Evolutionary conservation across 2,888 invertebrate genomes (phyloP).

Genomic region (Lypha dubia): DNA sequence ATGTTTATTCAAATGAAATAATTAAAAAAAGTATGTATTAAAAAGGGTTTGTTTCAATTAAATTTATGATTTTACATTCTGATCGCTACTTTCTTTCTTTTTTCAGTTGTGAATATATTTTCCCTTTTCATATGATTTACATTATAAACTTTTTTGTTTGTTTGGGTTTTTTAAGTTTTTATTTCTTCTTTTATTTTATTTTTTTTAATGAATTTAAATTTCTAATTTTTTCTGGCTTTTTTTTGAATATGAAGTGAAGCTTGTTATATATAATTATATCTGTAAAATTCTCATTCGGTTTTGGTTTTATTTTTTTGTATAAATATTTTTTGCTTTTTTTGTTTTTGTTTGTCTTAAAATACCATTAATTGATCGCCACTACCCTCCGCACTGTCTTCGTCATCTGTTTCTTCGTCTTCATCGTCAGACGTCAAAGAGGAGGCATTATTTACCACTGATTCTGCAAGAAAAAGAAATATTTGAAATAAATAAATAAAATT

Average conservation of each 20-base stretch:
- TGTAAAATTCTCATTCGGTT: conserved; percentile 37
- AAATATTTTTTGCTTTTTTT: conserved; percentile 23
- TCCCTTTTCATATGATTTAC: conserved; percentile 35
- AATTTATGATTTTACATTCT: conserved; percentile 18
- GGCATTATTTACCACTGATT: conserved; percentile 85
- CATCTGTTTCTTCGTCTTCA: conserved; percentile 89
- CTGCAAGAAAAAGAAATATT: conserved; percentile 73
- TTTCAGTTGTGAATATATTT: conserved; percentile 6
- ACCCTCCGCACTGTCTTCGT: conserved; percentile 89
- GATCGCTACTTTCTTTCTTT: conserved; percentile 32
- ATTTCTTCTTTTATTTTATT: conserved; percentile 19
- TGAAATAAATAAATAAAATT: not conserved
- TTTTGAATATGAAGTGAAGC: conserved; percentile 68
- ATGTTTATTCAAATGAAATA: conserved; percentile 1
- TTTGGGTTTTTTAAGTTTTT: conserved; percentile 16
- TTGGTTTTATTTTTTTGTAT: conserved; percentile 49
- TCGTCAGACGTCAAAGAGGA: conserved; percentile 87
- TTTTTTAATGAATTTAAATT: conserved; percentile 48
- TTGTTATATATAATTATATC: conserved; percentile 58
- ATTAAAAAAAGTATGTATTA: conserved; percentile 13
- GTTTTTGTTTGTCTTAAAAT: conserved; percentile 81
- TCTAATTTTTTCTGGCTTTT: conserved; percentile 42
- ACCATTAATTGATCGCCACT: conserved; percentile 91
- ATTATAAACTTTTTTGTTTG: conserved; percentile 50
- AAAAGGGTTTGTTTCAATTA: conserved; percentile 17